Conservation (phyloP, 2,888 invertebrate species). For the Ethmia dodecea region DNA sequence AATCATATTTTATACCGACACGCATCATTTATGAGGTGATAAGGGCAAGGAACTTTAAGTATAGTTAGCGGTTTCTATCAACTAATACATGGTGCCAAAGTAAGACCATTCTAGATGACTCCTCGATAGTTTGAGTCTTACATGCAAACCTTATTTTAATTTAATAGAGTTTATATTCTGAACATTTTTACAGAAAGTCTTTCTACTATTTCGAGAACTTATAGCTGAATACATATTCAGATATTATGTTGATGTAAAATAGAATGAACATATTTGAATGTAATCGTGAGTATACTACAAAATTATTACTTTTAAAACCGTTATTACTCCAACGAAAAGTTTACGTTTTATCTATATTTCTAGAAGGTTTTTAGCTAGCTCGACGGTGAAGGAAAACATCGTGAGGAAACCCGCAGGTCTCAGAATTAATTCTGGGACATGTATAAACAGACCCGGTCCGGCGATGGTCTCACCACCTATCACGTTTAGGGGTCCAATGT, state of each 20-base stretch:
- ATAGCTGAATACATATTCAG: slow-evolving; percentile 65
- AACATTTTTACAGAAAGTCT: slow-evolving; percentile 13
- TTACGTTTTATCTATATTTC: slow-evolving; percentile 4
- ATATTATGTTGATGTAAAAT: slow-evolving; percentile 66
- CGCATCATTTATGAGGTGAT: slow-evolving; percentile 42
- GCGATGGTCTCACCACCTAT: no score
- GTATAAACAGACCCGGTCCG: no score
- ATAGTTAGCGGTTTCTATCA: slow-evolving; percentile 13
- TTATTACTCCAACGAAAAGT: slow-evolving; percentile 31
- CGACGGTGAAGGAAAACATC: no score
- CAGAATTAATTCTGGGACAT: not conserved
- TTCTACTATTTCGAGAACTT: slow-evolving; percentile 27
- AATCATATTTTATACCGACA: slow-evolving; percentile 33
- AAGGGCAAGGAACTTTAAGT: slow-evolving; percentile 26
- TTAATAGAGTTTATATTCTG: not conserved
- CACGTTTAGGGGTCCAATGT: no score
- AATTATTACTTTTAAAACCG: no score
- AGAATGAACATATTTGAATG: no score
- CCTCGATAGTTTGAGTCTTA: not conserved
- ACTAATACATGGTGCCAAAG: slow-evolving; percentile 16
- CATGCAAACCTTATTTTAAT: slow-evolving; percentile 1
- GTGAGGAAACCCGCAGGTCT: not conserved
- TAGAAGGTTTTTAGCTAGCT: not conserved
- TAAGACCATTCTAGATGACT: slow-evolving; percentile 37
- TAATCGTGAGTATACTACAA: no score